Evolutionary conservation across 2,888 invertebrate species (phyloP), one percentile per base, ranked within the genome.

Genomic region (Pogonocherus hispidulus): DNA sequence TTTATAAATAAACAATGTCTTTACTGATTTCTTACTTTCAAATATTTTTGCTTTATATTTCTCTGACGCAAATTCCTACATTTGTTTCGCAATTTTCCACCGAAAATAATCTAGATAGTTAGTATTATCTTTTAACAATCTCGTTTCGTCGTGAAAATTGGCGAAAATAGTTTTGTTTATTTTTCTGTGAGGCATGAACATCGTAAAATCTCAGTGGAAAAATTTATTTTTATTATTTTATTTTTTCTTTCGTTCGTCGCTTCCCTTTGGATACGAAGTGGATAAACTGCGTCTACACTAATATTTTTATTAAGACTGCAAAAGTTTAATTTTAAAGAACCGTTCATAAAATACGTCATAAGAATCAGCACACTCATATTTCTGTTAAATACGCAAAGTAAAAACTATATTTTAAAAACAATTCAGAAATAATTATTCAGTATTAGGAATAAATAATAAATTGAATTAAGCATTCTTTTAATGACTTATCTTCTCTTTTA

Each of bases 81-180:
- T 62, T 62, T 62, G 51, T 62, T 51, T 62, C 23, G 62, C 37
- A 62, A 51, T 62, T 51, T 62, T 51, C 37, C n/a, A 14, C 23
- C 16, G 62, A 62, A 62, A 62, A 62, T 51, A 56, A 56, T 37
- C 56, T 41, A 44, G 19, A 56, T 44, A 44, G 56, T 56, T 56
- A 56, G 56, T 56, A 56, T 56, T 51, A 62, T 51, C 51, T 62
- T 62, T 51, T 62, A 62, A 51, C 62, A 62, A 62, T 62, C 51
- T 62, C 51, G 51, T 51, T 19, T 14, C 22, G 51, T 41, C 20
- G 51, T 51, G 62, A 51, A 62, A 62, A 62, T 51, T 19, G 51
- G 51, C 37, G 62, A 62, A 62, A 62, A 62, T 62, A 62, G 62
- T 49, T 37, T 11, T 62, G 62, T 62, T 62, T 62, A 62, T 62